phyloP scores from a whole-genome alignment of 2,113 vertebrate genomes.

The Thermophis baileyi region DNA sequence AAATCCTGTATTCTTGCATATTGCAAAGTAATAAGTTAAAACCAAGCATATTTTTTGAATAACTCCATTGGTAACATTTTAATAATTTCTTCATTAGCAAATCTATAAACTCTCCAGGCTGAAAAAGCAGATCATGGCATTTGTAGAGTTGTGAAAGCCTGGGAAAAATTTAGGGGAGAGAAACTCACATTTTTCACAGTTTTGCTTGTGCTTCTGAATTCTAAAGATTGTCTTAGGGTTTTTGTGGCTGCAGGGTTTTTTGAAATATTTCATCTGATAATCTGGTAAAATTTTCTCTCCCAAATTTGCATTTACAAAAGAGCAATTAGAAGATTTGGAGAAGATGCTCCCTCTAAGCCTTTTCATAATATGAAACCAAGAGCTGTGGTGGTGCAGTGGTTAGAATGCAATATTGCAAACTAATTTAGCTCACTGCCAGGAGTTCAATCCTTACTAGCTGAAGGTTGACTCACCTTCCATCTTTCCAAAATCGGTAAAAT shows the following conservation, averaged over 20 bases:
- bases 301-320: neutral
- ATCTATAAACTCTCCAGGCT: neutral
- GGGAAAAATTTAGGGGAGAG: neutral
- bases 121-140: neutral
- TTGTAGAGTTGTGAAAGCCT: neutral
- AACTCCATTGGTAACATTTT: neutral
- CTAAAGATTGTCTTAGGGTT: neutral
- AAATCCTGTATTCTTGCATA: neutral
- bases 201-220: neutral
- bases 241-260: neutral
- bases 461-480: no score
- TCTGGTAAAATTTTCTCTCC: neutral
- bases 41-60: neutral
- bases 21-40: neutral
- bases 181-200: neutral
- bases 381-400: no score
- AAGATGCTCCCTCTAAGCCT: neutral
- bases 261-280: neutral
- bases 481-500: no score
- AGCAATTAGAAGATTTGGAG: neutral
- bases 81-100: neutral
- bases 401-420: no score
- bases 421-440: no score
- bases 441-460: no score
- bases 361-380: neutral